Conservation (phyloP, 2,113 vertebrate species). For the Orycteropus afer region DNA sequence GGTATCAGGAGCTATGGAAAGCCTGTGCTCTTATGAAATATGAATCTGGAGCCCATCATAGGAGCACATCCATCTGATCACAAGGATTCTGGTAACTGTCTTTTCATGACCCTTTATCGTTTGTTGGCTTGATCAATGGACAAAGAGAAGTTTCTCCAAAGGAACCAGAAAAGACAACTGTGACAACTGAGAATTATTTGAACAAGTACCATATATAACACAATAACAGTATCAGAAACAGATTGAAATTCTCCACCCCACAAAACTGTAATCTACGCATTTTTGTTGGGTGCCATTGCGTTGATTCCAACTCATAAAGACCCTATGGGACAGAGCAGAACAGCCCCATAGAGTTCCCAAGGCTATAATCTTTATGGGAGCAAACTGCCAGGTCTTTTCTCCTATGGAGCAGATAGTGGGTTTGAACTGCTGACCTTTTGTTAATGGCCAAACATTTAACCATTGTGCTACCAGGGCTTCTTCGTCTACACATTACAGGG, state of each 20-base stretch:
- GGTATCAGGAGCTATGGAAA: neutral
- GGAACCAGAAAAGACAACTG: conserved; percentile 17
- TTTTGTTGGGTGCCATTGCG: neutral
- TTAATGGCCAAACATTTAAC: neutral
- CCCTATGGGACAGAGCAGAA: neutral
- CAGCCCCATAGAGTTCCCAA: neutral
- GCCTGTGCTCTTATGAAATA: neutral
- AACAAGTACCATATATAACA: neutral
- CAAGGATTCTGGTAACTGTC: neutral
- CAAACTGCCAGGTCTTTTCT: neutral
- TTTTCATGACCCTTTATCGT: neutral
- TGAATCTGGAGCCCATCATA: neutral
- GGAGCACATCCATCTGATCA: neutral
- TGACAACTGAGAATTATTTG: neutral
- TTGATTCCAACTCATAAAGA: neutral
- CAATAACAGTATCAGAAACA: neutral
- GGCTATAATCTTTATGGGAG: neutral
- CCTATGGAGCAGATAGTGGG: neutral
- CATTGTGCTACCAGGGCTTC: neutral
- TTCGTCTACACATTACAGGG: neutral
- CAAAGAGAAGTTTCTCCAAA: neutral
- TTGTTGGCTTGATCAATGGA: neutral
- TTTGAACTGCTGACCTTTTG: neutral
- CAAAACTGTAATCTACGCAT: neutral
- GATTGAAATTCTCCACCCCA: neutral